Base-by-base conservation (phyloP, 1,140 invertebrate genomes). In the Galleria mellonella region DNA sequence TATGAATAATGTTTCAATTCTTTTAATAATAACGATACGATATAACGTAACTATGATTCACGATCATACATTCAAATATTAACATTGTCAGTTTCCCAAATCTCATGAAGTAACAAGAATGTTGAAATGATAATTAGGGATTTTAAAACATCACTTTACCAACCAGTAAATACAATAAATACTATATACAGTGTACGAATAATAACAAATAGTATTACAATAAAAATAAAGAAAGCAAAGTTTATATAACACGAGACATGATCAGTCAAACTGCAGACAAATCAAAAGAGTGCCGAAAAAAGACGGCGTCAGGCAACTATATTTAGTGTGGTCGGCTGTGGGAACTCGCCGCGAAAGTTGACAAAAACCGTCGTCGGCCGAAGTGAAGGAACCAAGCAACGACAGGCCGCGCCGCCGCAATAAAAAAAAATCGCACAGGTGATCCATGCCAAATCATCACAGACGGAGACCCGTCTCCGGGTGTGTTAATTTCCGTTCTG, bases 351-450 rank as follows among this genome's bases (percentile, higher is more conserved):
- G 76, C 65, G 74, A 79, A 78, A 82, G 77, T 72, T 53, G 47
- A 72, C 64, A 77, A 78, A 78, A 75, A 73, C 60, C 17, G 17
- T 23, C 17, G 47, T 40, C 48, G 58, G 63, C 59, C 17, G 6
- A 6, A 23, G 17, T 23, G 66, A 55, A 65, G 47, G 15, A 37
- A 50, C 54, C 59, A 43, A 52, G 54, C 43, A 55, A 30, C 56
- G 54, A 51, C 55, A 56, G 28, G 28, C 13, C 47, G 47, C 14
- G 39, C 29, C 39, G 23, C 9, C 14, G 15, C 37, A 75, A n/a
- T n/a, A n/a, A n/a, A 77, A 75, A 75, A 77, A 75, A 75, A 52
- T 44, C 36, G 50, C 62, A 56, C 68, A 74, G 72, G 73, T 71
- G 68, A 60, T 23, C 17, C 17, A 6, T 23, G 17, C 17, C 17